phyloP scores from a whole-genome alignment of 2,888 invertebrate genomes.

The Agrotis exclamationis region DNA sequence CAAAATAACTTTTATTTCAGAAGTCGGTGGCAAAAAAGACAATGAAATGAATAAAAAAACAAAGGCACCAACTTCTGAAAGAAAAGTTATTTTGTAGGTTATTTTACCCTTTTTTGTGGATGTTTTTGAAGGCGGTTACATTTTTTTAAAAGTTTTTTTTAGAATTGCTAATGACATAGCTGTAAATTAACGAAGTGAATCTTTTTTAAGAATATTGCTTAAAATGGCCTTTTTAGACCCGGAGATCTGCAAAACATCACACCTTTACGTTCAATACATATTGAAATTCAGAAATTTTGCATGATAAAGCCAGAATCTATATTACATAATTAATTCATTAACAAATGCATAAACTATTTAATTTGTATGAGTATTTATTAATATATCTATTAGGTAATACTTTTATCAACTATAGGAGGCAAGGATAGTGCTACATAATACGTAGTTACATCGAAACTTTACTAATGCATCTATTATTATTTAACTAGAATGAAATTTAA shows the following conservation, averaged over 20 bases:
- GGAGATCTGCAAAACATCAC: slow-evolving; percentile 34
- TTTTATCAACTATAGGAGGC: slow-evolving; percentile 61
- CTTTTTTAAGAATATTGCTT: too few relatives aligned
- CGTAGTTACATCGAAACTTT: slow-evolving; percentile 48
- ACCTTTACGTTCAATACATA: slow-evolving; percentile 31
- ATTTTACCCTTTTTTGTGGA: too few relatives aligned
- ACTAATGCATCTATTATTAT: slow-evolving; percentile 33
- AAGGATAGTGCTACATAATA: slow-evolving; percentile 54
- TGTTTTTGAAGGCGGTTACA: too few relatives aligned
- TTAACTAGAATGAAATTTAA: slow-evolving; percentile 28
- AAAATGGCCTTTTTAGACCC: too few relatives aligned
- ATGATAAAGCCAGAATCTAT: slow-evolving; percentile 65
- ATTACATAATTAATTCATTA: slow-evolving; percentile 64
- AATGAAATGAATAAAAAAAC: too few relatives aligned
- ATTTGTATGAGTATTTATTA: slow-evolving; percentile 71
- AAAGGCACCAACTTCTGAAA: too few relatives aligned
- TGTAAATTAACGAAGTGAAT: too few relatives aligned
- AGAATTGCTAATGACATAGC: too few relatives aligned
- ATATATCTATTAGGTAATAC: slow-evolving; percentile 64
- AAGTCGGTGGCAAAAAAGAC: too few relatives aligned
- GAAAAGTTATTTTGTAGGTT: too few relatives aligned
- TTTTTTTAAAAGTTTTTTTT: too few relatives aligned
- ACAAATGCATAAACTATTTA: slow-evolving; percentile 70
- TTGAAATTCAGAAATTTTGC: slow-evolving; percentile 30
- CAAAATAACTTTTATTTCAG: too few relatives aligned